A percentile compares a stretch with the other conserved stretches of the same genome.
Conservation (phyloP, 2,797 vertebrate species). For the Sebastes itinus region DNA sequence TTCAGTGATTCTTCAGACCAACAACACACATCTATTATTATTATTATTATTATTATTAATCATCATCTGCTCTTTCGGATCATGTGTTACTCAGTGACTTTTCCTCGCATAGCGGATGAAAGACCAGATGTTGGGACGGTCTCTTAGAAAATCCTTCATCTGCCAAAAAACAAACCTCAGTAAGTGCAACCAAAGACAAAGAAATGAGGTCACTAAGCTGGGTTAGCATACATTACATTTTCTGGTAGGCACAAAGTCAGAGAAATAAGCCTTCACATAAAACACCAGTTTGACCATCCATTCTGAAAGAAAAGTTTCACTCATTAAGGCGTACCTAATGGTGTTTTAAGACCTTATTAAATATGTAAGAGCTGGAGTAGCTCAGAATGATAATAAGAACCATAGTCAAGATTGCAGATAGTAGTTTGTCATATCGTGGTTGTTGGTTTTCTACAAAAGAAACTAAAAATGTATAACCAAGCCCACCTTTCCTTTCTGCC, state of each 20-base stretch:
- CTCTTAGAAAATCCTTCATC: constrained; percentile 57
- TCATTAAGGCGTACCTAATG: constrained; percentile 80
- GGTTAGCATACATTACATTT: constrained; percentile 70
- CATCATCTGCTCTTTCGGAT: constrained; percentile 33
- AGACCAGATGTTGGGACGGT: constrained; percentile 47
- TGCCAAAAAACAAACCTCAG: constrained; percentile 43
- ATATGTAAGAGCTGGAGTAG: constrained; percentile 58
- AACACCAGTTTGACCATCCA: constrained; percentile 60
- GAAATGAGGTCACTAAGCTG: constrained; percentile 65
- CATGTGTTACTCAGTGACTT: constrained; percentile 42
- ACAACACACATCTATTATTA: constrained; percentile 57
- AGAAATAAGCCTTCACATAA: constrained; percentile 69
- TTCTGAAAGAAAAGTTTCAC: constrained; percentile 57
- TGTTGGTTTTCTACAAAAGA: constrained; percentile 59
- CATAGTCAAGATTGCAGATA: constrained; percentile 47
- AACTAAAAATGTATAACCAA: constrained; percentile 41
- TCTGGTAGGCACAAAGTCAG: constrained; percentile 78
- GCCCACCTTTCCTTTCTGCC: constrained; percentile 33
- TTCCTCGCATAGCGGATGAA: constrained; percentile 37
- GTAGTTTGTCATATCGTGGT: constrained; percentile 42
- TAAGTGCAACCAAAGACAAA: constrained; percentile 64
- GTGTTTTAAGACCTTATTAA: constrained; percentile 72
- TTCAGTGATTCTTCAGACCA: constrained; percentile 48
- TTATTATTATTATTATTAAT: constrained; percentile 25
- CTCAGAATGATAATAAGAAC: constrained; percentile 50